A percentile compares a stretch with the other conserved stretches of the same genome.
Evolutionary conservation across 37 sponge, comb jelly and placozoan species (phyloP).

Genomic region (Amphimedon queenslandica): DNA sequence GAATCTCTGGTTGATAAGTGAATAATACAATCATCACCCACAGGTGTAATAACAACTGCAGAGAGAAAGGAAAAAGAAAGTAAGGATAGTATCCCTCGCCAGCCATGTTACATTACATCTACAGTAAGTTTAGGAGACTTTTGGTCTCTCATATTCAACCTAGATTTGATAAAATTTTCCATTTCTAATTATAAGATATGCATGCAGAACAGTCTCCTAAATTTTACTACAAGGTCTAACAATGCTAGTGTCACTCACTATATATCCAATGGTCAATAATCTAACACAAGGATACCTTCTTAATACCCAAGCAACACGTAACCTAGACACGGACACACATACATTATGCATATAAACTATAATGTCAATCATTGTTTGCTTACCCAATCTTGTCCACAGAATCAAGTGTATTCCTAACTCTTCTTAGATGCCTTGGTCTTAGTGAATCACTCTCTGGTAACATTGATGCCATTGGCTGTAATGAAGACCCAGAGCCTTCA

Average conservation of each 20-base stretch:
- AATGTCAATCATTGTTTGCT: neutral
- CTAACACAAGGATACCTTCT: slow-evolving; percentile 79
- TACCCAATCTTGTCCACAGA: slow-evolving; percentile 72
- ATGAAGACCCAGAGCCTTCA: neutral
- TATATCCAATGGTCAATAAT: slow-evolving; percentile 71
- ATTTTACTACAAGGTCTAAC: too few relatives aligned
- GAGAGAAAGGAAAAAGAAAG: too few relatives aligned
- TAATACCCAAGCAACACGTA: slow-evolving; percentile 66
- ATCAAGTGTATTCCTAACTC: slow-evolving; percentile 63
- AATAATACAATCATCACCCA: slow-evolving; percentile 88
- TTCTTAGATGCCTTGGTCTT: slow-evolving; percentile 12
- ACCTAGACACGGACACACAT: slow-evolving; percentile 29
- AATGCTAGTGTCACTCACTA: slow-evolving; percentile 53
- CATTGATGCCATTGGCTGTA: slow-evolving; percentile 53
- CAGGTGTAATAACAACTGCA: slow-evolving; percentile 77
- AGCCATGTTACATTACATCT: too few relatives aligned
- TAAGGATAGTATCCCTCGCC: too few relatives aligned
- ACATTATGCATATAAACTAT: neutral
- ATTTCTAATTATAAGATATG: too few relatives aligned
- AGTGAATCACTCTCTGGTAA: slow-evolving; percentile 18
- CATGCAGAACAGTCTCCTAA: too few relatives aligned
- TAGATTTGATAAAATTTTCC: too few relatives aligned
- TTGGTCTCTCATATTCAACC: too few relatives aligned
- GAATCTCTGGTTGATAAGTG: slow-evolving; percentile 88
- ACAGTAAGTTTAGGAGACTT: too few relatives aligned